A percentile compares a stretch with the other conserved stretches of the same genome.
Evolutionary conservation across 1,140 invertebrate genomes (phyloP).

Genomic region (Charaxes varanes): DNA sequence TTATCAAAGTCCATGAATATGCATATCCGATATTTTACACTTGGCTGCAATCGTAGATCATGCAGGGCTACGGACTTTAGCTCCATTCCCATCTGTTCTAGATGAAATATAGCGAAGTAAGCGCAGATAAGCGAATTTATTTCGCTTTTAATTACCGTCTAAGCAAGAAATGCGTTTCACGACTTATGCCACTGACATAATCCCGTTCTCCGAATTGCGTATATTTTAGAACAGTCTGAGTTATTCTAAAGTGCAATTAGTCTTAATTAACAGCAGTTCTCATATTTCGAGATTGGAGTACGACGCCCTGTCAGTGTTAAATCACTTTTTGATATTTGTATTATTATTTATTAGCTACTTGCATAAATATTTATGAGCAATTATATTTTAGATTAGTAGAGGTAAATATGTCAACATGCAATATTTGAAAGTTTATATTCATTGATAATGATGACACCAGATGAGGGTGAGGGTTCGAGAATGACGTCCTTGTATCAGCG

Average conservation of each 20-base stretch:
- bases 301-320: no score
- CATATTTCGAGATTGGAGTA: no score
- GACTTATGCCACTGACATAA: background rate
- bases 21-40: background rate
- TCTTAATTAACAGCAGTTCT: no score
- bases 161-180: background rate
- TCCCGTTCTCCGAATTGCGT: background rate
- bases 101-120: background rate
- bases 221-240: background rate
- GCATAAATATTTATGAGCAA: no score
- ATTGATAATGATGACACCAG: no score
- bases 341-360: no score
- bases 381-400: no score
- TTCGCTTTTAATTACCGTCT: conserved; percentile 2
- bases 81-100: background rate
- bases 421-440: no score
- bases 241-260: conserved; percentile 1
- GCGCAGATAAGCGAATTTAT: background rate
- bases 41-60: background rate
- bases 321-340: no score
- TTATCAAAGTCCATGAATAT: background rate
- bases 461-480: no score
- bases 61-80: background rate
- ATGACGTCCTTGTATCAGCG: no score
- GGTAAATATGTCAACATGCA: no score